Evolutionary conservation across 2,888 invertebrate genomes (phyloP).

Genomic region (Diadegma fenestrale): DNA sequence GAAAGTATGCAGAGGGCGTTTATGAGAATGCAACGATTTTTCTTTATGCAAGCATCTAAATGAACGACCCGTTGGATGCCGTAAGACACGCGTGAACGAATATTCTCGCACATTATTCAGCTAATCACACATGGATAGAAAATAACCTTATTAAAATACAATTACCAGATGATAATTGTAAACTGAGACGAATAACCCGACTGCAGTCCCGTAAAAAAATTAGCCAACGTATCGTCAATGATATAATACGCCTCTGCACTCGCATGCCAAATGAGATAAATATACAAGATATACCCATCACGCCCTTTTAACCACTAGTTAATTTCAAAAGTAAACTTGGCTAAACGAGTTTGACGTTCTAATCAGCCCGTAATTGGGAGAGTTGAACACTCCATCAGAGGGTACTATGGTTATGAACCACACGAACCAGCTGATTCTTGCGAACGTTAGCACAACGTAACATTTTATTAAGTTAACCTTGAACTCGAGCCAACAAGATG

Average conservation of each 20-base stretch:
- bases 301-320: conserved; percentile 25
- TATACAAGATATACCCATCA: conserved; percentile 27
- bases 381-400: conserved; percentile 26
- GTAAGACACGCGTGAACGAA: conserved; percentile 24
- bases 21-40: conserved; percentile 11
- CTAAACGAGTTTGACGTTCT: conserved; percentile 50
- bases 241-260: conserved; percentile 4
- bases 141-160: conserved; percentile 49
- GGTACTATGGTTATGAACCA: conserved; percentile 26
- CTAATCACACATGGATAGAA: conserved; percentile 49
- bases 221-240: conserved; percentile 34
- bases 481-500: neutral
- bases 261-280: conserved; percentile 56
- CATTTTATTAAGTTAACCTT: neutral
- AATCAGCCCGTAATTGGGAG: conserved; percentile 47
- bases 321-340: conserved; percentile 54
- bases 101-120: conserved; percentile 42
- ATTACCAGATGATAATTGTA: conserved; percentile 52
- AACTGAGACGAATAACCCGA: conserved; percentile 40
- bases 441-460: conserved; percentile 1
- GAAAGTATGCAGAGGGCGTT: conserved; percentile 34
- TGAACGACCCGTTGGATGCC: neutral
- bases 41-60: conserved; percentile 35
- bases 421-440: conserved; percentile 23
- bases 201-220: conserved; percentile 23